A percentile compares a stretch with the other conserved stretches of the same genome.
phyloP scores from a whole-genome alignment of 1,140 invertebrate species.

The Agrilus planipennis region DNA sequence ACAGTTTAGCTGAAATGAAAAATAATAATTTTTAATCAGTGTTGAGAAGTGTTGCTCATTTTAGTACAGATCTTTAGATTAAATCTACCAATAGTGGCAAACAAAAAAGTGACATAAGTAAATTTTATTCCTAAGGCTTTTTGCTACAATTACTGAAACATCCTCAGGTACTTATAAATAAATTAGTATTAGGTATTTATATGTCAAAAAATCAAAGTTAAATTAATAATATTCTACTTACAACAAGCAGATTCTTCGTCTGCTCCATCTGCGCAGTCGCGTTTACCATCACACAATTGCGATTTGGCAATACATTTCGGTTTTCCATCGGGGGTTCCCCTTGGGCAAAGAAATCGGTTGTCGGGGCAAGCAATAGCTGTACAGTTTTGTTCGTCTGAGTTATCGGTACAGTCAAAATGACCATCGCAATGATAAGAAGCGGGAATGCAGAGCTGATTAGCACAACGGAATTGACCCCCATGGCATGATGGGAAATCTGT shows the following conservation, averaged over 20 bases:
- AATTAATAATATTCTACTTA: conserved; percentile 43
- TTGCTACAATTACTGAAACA: no score
- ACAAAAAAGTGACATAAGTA: no score
- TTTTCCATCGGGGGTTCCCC: conserved; percentile 47
- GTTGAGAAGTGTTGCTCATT: no score
- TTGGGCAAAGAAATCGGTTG: conserved; percentile 83
- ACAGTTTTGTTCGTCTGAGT: conserved; percentile 83
- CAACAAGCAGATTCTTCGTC: conserved; percentile 84
- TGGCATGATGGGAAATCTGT: conserved; percentile 82
- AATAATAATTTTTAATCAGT: neutral
- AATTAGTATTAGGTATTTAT: no score
- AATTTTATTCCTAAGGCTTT: no score
- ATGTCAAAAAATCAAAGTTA: neutral
- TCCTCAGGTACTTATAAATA: no score
- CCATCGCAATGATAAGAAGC: conserved; percentile 70
- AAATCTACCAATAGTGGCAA: no score
- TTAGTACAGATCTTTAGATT: no score
- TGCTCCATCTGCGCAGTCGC: conserved; percentile 79
- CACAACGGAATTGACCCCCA: conserved; percentile 83
- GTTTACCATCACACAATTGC: conserved; percentile 80
- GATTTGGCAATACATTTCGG: conserved; percentile 79
- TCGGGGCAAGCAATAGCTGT: conserved; percentile 79
- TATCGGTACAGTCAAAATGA: conserved; percentile 74
- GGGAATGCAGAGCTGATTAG: conserved; percentile 87
- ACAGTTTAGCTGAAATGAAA: conserved; percentile 23